Base-by-base conservation (phyloP, 2,113 vertebrate genomes). In the Paralichthys olivaceus region DNA sequence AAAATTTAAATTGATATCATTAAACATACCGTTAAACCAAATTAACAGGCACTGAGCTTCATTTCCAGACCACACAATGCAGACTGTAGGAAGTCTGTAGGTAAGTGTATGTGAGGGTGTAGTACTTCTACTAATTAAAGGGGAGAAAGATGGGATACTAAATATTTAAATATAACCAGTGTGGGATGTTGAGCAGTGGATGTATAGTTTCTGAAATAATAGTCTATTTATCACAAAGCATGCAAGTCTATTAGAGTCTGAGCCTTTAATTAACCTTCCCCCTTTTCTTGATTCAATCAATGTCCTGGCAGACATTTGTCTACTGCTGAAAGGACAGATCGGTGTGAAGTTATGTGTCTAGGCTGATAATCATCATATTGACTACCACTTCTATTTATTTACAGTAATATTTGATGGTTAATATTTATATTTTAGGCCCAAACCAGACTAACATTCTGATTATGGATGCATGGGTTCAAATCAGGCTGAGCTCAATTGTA, bases 191-290 rank as follows among this genome's bases (percentile, higher is more conserved):
- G 22, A 53, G 28, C 8, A 53, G 34, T 29, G 65, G 55, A 72
- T 67, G 45, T 60, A 14, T 73, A 49, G 61, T 53, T 63, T 74
- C 45, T 26, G 5, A 58, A 40, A 56, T 58, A 51, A 23, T 64
- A 57, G 19, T 56, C 70, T 72, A 81, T 57, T 78, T 43, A 57
- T 68, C 5, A 61, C 57, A 45, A 25, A 56, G 19, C 17, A 54
- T 67, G 37, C 32, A 17, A 66, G 34, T 51, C 69, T 25, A 63
- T 82, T 73, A 68, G 73, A 80, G 62, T 55, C 66, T 83, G 73
- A 82, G 65, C 55, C 66, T 84, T 79, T 83, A 77, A 82, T 84
- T 51, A 87, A 81, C 65, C 61, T n/a, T 34, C 22, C 59, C 49
- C 69, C 12, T 45, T 76, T 63, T 55, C 68, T 69, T 74, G 17